phyloP scores from a whole-genome alignment of 2,113 vertebrate species.

The Anoura caudifer region DNA sequence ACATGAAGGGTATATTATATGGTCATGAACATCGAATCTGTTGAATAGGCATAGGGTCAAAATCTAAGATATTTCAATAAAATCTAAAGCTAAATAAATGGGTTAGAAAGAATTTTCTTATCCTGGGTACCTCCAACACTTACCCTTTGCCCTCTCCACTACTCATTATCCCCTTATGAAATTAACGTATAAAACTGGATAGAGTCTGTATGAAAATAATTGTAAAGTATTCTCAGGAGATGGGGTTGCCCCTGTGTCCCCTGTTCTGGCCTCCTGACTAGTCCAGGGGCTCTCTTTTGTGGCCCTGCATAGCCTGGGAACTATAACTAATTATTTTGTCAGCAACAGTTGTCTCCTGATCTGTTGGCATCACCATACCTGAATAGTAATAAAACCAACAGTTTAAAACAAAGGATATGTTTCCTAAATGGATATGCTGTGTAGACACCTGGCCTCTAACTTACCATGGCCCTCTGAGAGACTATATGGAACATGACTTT shows the following conservation, averaged over 20 bases:
- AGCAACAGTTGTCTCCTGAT: not conserved
- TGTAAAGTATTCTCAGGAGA: not conserved
- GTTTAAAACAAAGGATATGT: not conserved
- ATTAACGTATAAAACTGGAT: not conserved
- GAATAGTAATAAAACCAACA: not conserved
- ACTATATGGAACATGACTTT: too few relatives aligned
- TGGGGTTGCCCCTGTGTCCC: not conserved
- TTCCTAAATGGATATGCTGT: not conserved
- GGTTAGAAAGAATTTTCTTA: not conserved
- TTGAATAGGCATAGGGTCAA: not conserved
- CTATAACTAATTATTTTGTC: not conserved
- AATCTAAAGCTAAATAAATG: not conserved
- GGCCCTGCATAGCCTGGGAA: not conserved
- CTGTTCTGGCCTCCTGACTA: not conserved
- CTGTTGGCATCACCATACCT: not conserved
- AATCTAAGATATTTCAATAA: not conserved
- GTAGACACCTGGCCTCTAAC: not conserved
- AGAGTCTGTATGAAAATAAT: not conserved
- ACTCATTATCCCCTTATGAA: rapidly evolving
- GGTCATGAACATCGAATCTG: not conserved
- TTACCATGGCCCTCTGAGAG: not conserved
- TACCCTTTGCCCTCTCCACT: not conserved
- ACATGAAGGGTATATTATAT: rapidly evolving
- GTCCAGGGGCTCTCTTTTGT: not conserved
- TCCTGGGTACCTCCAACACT: rapidly evolving